Conservation (phyloP, 2,888 invertebrate genomes). For the Drosophila limbata region DNA sequence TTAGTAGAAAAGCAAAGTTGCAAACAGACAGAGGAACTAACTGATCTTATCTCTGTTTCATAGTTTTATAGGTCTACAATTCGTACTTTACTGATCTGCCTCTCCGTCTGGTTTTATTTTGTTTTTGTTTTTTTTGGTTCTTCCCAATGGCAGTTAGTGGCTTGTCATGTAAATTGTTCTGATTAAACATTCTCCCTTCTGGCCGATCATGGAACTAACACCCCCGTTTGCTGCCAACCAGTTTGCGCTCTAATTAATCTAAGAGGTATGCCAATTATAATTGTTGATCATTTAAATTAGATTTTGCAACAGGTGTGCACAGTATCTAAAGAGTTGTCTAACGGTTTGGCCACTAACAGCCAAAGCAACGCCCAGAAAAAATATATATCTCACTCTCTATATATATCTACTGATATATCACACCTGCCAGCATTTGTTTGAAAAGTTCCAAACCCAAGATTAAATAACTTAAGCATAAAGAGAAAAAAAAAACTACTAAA, state of each 20-base stretch:
- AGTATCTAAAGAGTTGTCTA: conserved; percentile 51
- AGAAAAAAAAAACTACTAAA: conserved; percentile 3
- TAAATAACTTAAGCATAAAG: conserved; percentile 44
- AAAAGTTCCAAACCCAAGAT: conserved; percentile 74
- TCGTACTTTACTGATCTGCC: background rate
- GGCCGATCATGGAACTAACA: background rate
- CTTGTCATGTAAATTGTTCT: conserved; percentile 7
- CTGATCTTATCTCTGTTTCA: background rate
- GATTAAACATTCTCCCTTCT: conserved; percentile 5
- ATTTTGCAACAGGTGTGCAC: conserved; percentile 73
- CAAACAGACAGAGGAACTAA: background rate
- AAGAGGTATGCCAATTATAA: conserved; percentile 62
- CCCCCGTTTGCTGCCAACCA: conserved; percentile 49
- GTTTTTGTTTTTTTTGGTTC: background rate
- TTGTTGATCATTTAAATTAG: conserved; percentile 71
- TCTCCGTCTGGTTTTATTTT: background rate
- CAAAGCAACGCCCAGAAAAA: conserved; percentile 34
- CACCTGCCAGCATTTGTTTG: conserved; percentile 46
- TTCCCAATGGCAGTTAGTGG: background rate
- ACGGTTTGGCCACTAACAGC: conserved; percentile 60
- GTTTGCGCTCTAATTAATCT: conserved; percentile 70
- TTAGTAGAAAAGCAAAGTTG: too few relatives aligned
- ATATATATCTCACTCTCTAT: conserved; percentile 6
- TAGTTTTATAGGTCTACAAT: background rate
- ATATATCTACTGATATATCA: conserved; percentile 35